phyloP scores from a whole-genome alignment of 1,140 invertebrate species.

The Trichomalopsis sarcophagae region DNA sequence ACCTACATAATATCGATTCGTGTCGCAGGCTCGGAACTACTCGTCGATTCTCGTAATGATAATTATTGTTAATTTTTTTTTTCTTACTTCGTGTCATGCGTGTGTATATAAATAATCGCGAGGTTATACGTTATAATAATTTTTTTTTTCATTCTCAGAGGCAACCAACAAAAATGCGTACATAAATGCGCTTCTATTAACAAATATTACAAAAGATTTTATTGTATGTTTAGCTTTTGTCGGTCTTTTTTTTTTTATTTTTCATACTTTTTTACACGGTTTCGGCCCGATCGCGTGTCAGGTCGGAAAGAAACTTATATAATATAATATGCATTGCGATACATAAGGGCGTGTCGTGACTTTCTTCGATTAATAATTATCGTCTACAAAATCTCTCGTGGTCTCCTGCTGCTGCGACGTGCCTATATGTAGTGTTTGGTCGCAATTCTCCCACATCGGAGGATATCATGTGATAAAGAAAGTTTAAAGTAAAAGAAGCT shows the following conservation, averaged over 20 bases:
- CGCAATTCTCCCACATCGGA: neutral
- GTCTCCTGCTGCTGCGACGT: slow-evolving; percentile 37
- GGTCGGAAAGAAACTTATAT: neutral
- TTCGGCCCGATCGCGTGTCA: neutral
- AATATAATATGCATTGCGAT: no score
- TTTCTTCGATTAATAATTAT: neutral
- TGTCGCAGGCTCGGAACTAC: slow-evolving; percentile 22
- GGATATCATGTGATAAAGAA: neutral
- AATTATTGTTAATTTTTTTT: neutral
- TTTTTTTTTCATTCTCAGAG: slow-evolving; percentile 42
- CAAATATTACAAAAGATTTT: slow-evolving; percentile 65
- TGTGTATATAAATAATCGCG: slow-evolving; percentile 46
- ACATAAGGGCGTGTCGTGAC: neutral
- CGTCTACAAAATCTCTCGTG: neutral
- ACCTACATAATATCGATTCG: slow-evolving; percentile 8
- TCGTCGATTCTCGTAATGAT: slow-evolving; percentile 5
- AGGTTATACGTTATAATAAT: slow-evolving; percentile 50
- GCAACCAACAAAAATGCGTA: slow-evolving; percentile 64
- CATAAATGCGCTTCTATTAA: slow-evolving; percentile 60
- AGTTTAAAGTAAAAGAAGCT: neutral
- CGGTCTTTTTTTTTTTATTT: neutral
- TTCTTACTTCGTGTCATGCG: neutral
- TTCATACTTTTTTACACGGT: slow-evolving; percentile 4
- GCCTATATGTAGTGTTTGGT: slow-evolving; percentile 19
- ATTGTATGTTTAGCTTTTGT: neutral